Evolutionary conservation across 2,888 invertebrate species (phyloP), one percentile per base, ranked within the genome.

Genomic region (Acanthococcus lagerstroemiae): DNA sequence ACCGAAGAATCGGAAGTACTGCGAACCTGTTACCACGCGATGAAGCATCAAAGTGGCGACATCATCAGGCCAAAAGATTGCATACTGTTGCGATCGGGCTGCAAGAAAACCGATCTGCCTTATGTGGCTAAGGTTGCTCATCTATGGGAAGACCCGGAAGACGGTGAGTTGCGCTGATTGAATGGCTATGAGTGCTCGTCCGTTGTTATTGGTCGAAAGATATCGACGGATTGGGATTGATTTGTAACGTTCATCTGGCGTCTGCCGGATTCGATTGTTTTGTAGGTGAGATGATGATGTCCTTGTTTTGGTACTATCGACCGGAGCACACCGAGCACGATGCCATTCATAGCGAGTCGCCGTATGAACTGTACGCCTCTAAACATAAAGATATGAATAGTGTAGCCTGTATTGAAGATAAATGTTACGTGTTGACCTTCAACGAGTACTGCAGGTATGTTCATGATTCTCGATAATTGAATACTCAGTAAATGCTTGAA

Each of bases 271-370:
- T n/a, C n/a, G n/a, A n/a, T n/a, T n/a, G 69, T 67, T 74, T 77
- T 0, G 77, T n/a, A 93, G 95, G 91, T 68, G 95, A 95, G 79
- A 95, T 95, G 93, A 94, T 94, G 93, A 89, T 95, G 80, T 93
- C 93, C 3, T 79, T 96, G 68, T 80, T 95, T 70, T 96, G 96
- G 96, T 96, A 95, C 80, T 96, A 96, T 79, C 85, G 95, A 73
- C 95, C 95, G 1, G 96, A 96, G 78, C 95, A 96, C 78, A 94
- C 95, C 17, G 95, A 95, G 74, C 86, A 85, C 74, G 95, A 94
- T 24, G 83, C 90, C 27, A 83, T 85, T 73, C 82, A 84, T 17
- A 82, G 81, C 57, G 91, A 94, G 76, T 86, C 88, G 74, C 84
- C 86, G 12, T 92, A 92, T 75, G 96, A 96, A 78, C 88, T 96